Conservation (phyloP, 1,140 invertebrate species). For the Maniola jurtina region DNA sequence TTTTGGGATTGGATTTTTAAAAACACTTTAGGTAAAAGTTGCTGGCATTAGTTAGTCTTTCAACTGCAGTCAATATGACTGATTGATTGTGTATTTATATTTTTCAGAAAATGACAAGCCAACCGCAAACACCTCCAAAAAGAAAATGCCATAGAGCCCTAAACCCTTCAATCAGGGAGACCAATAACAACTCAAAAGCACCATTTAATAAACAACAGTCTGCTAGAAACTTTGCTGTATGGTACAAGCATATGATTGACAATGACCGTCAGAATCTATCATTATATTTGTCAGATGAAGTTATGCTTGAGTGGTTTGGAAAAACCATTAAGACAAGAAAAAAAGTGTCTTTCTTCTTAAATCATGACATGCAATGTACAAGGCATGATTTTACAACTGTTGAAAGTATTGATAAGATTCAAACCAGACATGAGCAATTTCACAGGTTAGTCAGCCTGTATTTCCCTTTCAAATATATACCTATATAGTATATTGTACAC, state of each 20-base stretch:
- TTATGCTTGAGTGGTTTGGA: conserved; percentile 80
- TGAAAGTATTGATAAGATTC: conserved; percentile 61
- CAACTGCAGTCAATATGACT: too few relatives aligned
- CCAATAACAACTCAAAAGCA: conserved; percentile 42
- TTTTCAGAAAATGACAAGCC: conserved; percentile 52
- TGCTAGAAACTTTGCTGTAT: conserved; percentile 59
- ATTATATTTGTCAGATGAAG: conserved; percentile 77
- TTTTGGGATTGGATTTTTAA: too few relatives aligned
- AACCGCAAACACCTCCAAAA: conserved; percentile 42
- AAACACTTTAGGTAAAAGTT: too few relatives aligned
- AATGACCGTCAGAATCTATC: conserved; percentile 61
- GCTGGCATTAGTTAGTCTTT: too few relatives aligned
- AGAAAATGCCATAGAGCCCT: conserved; percentile 33
- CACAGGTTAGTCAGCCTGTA: conserved; percentile 47
- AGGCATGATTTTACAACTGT: conserved; percentile 68
- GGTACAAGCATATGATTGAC: conserved; percentile 72
- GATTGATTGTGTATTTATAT: too few relatives aligned
- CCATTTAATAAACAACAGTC: conserved; percentile 48
- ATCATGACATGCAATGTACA: conserved; percentile 69
- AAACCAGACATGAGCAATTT: conserved; percentile 46
- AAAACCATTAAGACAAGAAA: conserved; percentile 77
- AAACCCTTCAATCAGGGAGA: conserved; percentile 32
- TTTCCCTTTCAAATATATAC: too few relatives aligned
- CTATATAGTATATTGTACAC: too few relatives aligned
- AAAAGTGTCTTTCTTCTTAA: conserved; percentile 66